Evolutionary conservation across 2,888 invertebrate genomes (phyloP), one percentile per base, ranked within the genome.

Genomic region (Lutraria lutraria): DNA sequence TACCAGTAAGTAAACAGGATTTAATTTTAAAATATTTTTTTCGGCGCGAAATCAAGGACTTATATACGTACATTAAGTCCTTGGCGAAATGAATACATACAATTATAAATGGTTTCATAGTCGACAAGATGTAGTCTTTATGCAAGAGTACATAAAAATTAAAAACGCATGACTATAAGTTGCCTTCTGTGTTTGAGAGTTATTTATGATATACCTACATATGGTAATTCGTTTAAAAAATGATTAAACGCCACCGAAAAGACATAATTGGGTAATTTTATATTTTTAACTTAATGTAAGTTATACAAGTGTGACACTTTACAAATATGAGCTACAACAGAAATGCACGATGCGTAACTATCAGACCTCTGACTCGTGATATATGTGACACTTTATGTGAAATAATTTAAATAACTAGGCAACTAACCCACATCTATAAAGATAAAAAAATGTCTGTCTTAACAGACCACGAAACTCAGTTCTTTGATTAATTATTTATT

Each of bases 401-500:
- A 68, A 25, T 25, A 68, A 68, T 10, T n/a, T n/a, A 25, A 68
- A n/a, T 21, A 25, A 25, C 63, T 21, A 13, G n/a, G 63, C 25
- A 68, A 25, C 63, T 43, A 43, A 68, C 25, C 63, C 25, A 12
- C n/a, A 25, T 2, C 2, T 25, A 21, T 4, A 25, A 8, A n/a
- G 25, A 13, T n/a, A 21, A 29, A 76, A 76, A 76, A 76, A 19
- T 4, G 12, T 15, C 29, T 19, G 13, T 15, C 29, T 25, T 13
- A 34, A 76, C 76, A 29, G 25, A 31, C 76, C 76, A 31, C 31
- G 6, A 31, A 76, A 31, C 16, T 34, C 34, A 31, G 31, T 31
- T n/a, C 34, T 76, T 31, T 76, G 34, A 76, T 76, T 76, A 76
- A 76, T 76, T 34, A 76, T 34, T 34, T 34, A 76, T 31, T 15